Evolutionary conservation across 2,888 invertebrate species (phyloP).

Genomic region (Apodemia zela): DNA sequence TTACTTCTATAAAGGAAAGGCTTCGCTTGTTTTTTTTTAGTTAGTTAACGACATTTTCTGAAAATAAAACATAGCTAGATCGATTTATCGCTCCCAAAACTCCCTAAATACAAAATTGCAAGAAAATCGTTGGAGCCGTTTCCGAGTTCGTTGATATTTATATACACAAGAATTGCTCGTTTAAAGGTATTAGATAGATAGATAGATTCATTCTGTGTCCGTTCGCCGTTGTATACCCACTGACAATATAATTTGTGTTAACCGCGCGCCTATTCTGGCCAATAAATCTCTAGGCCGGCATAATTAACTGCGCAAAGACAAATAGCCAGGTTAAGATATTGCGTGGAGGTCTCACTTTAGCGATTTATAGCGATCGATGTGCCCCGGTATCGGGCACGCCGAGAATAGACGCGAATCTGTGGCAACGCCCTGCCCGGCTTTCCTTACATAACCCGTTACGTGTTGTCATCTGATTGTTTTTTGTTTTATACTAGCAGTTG

Average conservation of each 20-base stretch:
- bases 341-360: slow-evolving; percentile 20
- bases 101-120: too few species aligned
- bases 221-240: neutral
- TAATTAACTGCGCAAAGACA: slow-evolving; percentile 19
- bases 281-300: slow-evolving; percentile 2
- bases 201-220: neutral
- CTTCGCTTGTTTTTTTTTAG: too few species aligned
- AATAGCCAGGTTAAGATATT: slow-evolving; percentile 15
- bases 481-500: too few species aligned
- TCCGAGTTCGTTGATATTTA: too few species aligned
- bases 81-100: too few species aligned
- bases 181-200: too few species aligned
- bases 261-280: slow-evolving; percentile 5
- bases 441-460: neutral
- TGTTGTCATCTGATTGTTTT: neutral
- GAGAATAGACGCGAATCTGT: slow-evolving; percentile 31
- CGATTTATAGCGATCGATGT: slow-evolving; percentile 34
- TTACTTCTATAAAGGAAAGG: neutral
- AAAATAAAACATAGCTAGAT: too few species aligned
- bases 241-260: slow-evolving; percentile 11
- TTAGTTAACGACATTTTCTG: too few species aligned
- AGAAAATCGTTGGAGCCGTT: too few species aligned
- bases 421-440: slow-evolving; percentile 29
- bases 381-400: slow-evolving; percentile 30
- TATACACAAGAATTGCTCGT: too few species aligned